phyloP scores from a whole-genome alignment of 2,797 vertebrate genomes.

The Carapus acus region DNA sequence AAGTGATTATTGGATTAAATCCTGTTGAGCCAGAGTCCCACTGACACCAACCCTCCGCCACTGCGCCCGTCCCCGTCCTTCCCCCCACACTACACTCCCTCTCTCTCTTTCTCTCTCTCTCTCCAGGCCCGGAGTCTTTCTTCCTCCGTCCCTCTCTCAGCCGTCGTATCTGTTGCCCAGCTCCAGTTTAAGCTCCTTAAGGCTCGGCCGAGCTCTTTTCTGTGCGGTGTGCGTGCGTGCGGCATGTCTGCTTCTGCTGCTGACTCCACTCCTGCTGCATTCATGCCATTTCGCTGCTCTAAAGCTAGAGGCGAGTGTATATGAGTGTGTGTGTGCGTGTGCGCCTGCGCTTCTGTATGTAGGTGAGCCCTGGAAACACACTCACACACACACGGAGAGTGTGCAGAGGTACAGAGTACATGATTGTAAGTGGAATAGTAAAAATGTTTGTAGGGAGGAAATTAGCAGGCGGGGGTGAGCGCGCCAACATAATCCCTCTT shows the following conservation, averaged over 20 bases:
- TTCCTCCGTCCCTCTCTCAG: constrained; percentile 5
- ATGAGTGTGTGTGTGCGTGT: constrained; percentile 8
- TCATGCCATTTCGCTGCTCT: constrained; percentile 39
- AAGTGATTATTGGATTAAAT: constrained; percentile 58
- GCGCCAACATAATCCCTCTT: constrained; percentile 1
- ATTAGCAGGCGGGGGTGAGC: constrained; percentile 25
- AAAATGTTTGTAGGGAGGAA: constrained; percentile 20
- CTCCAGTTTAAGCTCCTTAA: constrained; percentile 47
- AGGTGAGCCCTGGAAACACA: neutral
- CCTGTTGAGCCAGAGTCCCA: constrained; percentile 32
- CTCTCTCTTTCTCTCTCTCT: constrained; percentile 24
- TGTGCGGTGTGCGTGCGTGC: constrained; percentile 26
- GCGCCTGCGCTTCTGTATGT: constrained; percentile 9
- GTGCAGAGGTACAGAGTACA: constrained; percentile 9
- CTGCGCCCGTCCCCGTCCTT: constrained; percentile 13
- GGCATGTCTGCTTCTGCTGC: constrained; percentile 32
- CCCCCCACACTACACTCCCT: constrained; percentile 2
- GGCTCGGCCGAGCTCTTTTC: constrained; percentile 40
- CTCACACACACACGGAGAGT: constrained; percentile 5
- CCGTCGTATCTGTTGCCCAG: constrained; percentile 13
- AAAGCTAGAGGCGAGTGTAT: constrained; percentile 28
- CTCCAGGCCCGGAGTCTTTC: constrained; percentile 31
- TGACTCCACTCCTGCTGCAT: constrained; percentile 40
- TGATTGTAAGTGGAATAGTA: constrained; percentile 9
- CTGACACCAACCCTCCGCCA: constrained; percentile 12